phyloP scores from a whole-genome alignment of 2,113 vertebrate species.

The Odocoileus hemionus region DNA sequence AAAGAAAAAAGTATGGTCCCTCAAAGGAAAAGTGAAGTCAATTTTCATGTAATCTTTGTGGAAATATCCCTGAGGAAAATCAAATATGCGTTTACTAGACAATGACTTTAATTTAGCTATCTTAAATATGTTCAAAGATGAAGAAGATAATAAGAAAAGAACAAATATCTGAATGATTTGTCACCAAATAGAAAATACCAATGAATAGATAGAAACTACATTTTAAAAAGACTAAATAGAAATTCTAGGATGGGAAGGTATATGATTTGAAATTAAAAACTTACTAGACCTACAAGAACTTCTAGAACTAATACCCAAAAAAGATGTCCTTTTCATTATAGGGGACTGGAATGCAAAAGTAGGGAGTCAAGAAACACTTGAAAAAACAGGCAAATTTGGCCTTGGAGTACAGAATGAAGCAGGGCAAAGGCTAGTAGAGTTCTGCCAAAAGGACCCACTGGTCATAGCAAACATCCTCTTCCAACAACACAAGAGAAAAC shows the following conservation, averaged over 20 bases:
- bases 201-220: neutral
- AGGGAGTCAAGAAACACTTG: no score
- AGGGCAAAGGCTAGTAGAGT: no score
- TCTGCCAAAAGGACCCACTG: no score
- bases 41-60: neutral
- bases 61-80: neutral
- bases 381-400: no score
- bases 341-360: no score
- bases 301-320: no score
- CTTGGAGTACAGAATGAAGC: no score
- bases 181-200: neutral
- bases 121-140: neutral
- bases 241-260: neutral
- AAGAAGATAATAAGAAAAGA: neutral
- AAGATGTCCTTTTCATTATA: no score
- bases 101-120: neutral
- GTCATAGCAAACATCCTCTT: no score
- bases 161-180: neutral
- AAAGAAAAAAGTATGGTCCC: neutral
- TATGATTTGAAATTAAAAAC: neutral
- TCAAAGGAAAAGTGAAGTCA: neutral
- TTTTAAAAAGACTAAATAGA: neutral
- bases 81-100: neutral
- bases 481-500: no score
- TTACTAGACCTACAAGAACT: neutral